Conservation (phyloP, 2,888 invertebrate species). For the Anorthoa munda region DNA sequence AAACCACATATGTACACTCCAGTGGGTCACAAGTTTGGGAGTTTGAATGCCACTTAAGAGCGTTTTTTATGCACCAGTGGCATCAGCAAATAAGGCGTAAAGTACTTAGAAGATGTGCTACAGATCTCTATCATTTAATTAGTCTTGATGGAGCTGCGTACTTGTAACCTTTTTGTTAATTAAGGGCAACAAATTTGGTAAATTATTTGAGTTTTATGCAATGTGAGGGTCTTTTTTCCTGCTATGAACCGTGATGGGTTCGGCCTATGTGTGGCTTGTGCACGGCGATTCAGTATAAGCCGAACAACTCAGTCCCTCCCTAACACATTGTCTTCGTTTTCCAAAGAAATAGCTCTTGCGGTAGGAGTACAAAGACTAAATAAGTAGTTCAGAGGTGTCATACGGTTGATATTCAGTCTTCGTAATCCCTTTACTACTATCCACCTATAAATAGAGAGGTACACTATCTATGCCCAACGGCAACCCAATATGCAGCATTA, state of each 20-base stretch:
- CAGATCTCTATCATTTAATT: constrained; percentile 47
- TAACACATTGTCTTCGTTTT: too few species aligned
- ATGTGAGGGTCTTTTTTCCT: neutral
- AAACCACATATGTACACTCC: neutral
- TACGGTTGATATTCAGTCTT: neutral
- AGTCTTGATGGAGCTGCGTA: neutral
- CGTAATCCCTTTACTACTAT: neutral
- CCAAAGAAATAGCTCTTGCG: too few species aligned
- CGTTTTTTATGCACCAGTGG: constrained; percentile 29
- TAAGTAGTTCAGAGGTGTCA: too few species aligned
- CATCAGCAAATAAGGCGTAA: neutral
- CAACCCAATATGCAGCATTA: too few species aligned
- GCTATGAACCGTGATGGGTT: neutral
- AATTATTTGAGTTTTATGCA: constrained; percentile 8
- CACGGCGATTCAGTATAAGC: too few species aligned
- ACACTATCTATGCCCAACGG: too few species aligned
- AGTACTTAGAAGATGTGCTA: neutral
- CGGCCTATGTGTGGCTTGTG: neutral
- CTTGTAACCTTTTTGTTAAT: constrained; percentile 21
- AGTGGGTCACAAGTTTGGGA: constrained; percentile 27
- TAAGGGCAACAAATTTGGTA: neutral
- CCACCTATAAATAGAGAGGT: too few species aligned
- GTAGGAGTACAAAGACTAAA: too few species aligned
- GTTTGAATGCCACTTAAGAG: constrained; percentile 21
- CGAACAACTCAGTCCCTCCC: too few species aligned